Conservation (phyloP, 2,113 vertebrate species). For the Brachionichthys hirsutus region DNA sequence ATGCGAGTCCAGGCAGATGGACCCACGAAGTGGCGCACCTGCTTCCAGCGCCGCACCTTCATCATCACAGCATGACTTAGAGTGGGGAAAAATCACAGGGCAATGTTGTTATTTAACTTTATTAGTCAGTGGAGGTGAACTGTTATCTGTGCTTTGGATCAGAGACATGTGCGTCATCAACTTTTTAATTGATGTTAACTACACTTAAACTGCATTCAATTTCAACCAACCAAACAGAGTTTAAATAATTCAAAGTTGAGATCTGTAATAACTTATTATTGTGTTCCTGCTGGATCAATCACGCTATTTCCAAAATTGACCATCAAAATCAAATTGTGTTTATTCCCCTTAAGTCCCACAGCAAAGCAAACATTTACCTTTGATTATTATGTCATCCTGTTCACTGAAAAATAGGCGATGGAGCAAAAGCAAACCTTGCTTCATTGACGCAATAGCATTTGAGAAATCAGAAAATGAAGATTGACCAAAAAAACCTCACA, state of each 20-base stretch:
- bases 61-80: constrained; percentile 27
- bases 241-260: no score
- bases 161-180: background rate
- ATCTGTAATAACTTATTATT: no score
- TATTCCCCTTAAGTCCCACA: no score
- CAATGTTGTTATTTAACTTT: constrained; percentile 17
- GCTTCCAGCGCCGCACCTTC: constrained; percentile 32
- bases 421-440: no score
- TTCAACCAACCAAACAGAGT: background rate
- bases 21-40: constrained; percentile 56
- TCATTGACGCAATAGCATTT: background rate
- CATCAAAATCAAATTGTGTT: no score
- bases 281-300: no score
- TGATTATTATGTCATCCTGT: no score
- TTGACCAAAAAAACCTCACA: background rate
- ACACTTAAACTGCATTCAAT: background rate
- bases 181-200: background rate
- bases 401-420: no score
- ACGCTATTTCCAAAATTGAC: no score
- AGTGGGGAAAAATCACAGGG: constrained; percentile 23
- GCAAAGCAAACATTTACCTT: no score
- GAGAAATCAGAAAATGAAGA: background rate
- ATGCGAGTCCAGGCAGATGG: constrained; percentile 63
- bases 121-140: constrained; percentile 4
- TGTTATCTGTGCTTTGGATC: constrained; percentile 15